phyloP scores from a whole-genome alignment of 2,888 invertebrate species.

The Cryptocheilus praepositus region DNA sequence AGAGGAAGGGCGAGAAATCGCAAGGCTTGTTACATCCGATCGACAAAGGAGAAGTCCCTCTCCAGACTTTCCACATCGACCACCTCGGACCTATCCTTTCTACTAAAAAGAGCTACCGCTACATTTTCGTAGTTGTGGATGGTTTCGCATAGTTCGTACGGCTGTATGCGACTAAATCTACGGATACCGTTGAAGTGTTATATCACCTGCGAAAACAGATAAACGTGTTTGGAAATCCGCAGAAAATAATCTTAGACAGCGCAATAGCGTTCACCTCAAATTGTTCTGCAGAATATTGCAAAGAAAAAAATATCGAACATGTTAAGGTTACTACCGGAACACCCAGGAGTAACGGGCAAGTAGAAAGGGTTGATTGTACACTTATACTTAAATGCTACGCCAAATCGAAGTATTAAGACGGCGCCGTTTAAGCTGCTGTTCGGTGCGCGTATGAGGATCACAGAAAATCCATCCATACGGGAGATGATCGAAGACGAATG shows the following conservation, averaged over 20 bases:
- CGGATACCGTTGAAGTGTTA: constrained; percentile 48
- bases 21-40: no score
- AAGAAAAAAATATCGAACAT: no score
- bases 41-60: no score
- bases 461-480: constrained; percentile 15
- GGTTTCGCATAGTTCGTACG: constrained; percentile 63
- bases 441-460: constrained; percentile 21
- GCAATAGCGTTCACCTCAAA: no score
- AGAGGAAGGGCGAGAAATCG: no score
- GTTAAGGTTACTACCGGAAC: no score
- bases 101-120: constrained; percentile 11
- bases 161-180: no score
- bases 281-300: no score
- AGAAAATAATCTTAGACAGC: no score
- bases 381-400: constrained; percentile 25
- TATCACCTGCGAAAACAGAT: constrained; percentile 30
- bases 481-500: constrained; percentile 23
- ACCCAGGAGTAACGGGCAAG: constrained; percentile 13
- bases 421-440: constrained; percentile 24
- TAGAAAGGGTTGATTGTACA: constrained; percentile 12
- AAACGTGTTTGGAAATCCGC: background rate
- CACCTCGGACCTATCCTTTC: constrained; percentile 60
- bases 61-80: constrained; percentile 62
- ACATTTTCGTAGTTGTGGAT: constrained; percentile 62
- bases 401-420: constrained; percentile 16